These are phyloP conservation scores for Corythornis cristatus DNA, from an alignment of 2,113 vertebrate genomes.

Conservation along the genomic window DNA sequence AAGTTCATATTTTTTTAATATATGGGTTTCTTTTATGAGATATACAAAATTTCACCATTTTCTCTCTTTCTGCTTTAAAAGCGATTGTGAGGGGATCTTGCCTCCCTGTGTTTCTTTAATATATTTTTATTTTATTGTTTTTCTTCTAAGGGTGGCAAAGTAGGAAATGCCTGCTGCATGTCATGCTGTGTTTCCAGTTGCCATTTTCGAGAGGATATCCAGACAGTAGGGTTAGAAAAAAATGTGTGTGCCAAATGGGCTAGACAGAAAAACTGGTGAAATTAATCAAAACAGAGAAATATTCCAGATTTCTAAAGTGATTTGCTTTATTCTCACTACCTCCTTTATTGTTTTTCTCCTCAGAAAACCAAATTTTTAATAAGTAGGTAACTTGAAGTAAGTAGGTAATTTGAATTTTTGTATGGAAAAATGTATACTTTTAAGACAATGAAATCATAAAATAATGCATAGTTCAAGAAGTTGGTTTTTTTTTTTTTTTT, in stretches of 20 bases:
- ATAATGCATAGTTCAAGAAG: background rate
- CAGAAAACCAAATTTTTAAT: background rate
- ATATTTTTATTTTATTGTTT: background rate
- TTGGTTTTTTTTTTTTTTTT: background rate
- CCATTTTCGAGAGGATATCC: conserved; percentile 25
- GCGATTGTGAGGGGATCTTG: background rate
- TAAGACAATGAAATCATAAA: background rate
- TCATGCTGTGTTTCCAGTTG: conserved; percentile 1
- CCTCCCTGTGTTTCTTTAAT: background rate
- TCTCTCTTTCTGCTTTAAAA: background rate
- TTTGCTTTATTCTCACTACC: background rate
- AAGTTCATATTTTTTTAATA: background rate
- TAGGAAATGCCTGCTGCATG: background rate
- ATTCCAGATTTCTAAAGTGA: background rate
- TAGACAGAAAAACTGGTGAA: conserved; percentile 13
- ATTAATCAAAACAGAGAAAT: conserved; percentile 40
- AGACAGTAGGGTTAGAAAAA: conserved; percentile 40
- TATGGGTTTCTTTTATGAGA: background rate
- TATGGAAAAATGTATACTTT: background rate
- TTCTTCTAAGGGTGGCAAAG: background rate
- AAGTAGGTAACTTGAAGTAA: background rate
- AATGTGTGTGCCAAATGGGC: background rate
- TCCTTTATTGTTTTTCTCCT: conserved; percentile 9
- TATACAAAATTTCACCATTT: background rate
- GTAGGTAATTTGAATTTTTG: background rate